These are phyloP conservation scores for Stenchaetothrips biformis DNA, from an alignment of 2,888 invertebrate genomes.

Conservation along the genomic window DNA sequence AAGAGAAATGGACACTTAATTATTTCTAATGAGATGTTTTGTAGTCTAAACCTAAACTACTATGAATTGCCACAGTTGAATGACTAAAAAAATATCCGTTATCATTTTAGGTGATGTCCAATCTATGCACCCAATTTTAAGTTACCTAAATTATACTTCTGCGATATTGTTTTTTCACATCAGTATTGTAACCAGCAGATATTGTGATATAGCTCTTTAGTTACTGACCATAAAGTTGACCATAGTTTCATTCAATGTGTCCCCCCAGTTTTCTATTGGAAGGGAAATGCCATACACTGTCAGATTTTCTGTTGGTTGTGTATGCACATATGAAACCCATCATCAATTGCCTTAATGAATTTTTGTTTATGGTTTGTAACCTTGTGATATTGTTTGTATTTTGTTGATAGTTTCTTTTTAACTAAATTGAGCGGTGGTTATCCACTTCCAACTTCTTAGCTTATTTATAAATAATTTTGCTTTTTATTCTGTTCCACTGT, in stretches of 20 bases:
- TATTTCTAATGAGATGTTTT: too few relatives aligned
- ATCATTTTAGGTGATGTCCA: background rate
- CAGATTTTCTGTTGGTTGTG: background rate
- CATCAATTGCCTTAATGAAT: background rate
- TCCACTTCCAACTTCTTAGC: background rate
- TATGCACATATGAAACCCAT: background rate
- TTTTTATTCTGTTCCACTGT: background rate
- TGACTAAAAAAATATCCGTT: background rate
- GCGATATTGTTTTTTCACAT: conserved; percentile 6
- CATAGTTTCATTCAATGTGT: background rate
- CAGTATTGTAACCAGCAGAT: background rate
- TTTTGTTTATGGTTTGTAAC: conserved; percentile 25
- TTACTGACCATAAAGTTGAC: conserved; percentile 19
- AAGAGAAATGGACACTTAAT: background rate
- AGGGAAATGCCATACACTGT: background rate
- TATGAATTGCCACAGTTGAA: too few relatives aligned
- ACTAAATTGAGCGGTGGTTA: background rate
- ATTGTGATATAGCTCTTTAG: conserved; percentile 19
- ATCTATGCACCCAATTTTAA: background rate
- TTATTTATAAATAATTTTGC: background rate
- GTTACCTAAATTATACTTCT: background rate
- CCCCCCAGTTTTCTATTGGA: background rate
- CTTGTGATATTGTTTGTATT: conserved; percentile 25
- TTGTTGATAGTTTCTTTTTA: conserved; percentile 23
- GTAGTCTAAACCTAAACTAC: too few relatives aligned